Evolutionary conservation across 2,797 vertebrate genomes (phyloP), one percentile per base, ranked within the genome.

Genomic region (Catostomus latipinnis): DNA sequence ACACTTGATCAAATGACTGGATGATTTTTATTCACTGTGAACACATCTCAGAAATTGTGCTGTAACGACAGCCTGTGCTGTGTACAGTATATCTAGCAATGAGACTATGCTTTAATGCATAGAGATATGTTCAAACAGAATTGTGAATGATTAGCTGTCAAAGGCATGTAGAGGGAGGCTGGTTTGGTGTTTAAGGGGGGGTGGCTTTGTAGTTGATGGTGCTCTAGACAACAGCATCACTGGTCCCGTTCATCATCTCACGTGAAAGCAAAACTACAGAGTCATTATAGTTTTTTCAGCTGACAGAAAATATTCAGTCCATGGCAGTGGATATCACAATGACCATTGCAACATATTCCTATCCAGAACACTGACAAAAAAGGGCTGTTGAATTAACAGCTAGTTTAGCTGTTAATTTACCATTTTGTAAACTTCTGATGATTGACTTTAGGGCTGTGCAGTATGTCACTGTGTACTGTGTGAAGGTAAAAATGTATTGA

Each of bases 1-100:
- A 81, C 81, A 81, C 80, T 66, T 58, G 50, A 86, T 82, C 82
- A 84, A 84, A 84, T 84, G 81, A 78, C 80, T 50, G 73, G 77
- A 82, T 84, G 81, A 80, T 71, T 72, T 86, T 81, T 57, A 84
- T 82, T 76, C 82, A 83, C 63, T 57, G 67, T 52, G 74, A 84
- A 81, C 62, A 53, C 14, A 56, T 77, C 61, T 57, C 49, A 82
- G 70, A 82, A 65, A 79, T 46, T 74, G 43, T 58, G 58, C 46
- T 48, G 60, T 61, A 77, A 80, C 43, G 58, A 43, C 66, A 66
- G 71, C 16, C 60, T 67, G 69, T 58, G 48, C 66, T 49, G 34
- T 10, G 4, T 71, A 65, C 22, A 22, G 34, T 34, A 34, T 61
- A 78, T 76, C 71, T 76, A 78, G 22, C 22, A 22, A 22, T 22